Evolutionary conservation across 2,888 invertebrate species (phyloP).

Genomic region (Siphlonurus alternatus): DNA sequence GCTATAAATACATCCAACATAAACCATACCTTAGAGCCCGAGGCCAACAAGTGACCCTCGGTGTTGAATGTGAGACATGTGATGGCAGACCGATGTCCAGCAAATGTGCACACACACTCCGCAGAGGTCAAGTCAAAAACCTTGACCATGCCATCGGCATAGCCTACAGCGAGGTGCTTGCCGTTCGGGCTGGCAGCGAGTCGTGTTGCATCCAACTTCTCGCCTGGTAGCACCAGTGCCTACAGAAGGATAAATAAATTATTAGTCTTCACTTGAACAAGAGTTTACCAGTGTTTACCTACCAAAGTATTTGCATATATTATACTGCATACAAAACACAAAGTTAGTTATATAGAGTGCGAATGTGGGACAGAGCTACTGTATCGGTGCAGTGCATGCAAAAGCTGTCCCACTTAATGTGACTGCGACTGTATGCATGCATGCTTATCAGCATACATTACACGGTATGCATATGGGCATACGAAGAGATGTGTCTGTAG

Average conservation of each 20-base stretch:
- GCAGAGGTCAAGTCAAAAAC: conserved; percentile 61
- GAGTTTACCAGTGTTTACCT: not conserved
- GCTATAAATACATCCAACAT: too few relatives aligned
- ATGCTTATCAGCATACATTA: not conserved
- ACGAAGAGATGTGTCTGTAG: not conserved
- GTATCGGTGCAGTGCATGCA: too few relatives aligned
- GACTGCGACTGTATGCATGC: not conserved
- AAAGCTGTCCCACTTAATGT: not conserved
- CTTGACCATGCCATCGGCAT: conserved; percentile 73
- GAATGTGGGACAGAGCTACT: too few relatives aligned
- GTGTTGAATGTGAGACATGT: conserved; percentile 68
- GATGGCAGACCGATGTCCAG: conserved; percentile 74
- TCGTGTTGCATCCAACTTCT: conserved; percentile 60
- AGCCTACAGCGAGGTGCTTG: conserved; percentile 75
- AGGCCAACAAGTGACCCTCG: conserved; percentile 68
- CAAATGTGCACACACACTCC: conserved; percentile 48
- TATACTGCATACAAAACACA: too few relatives aligned
- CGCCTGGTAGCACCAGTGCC: conserved; percentile 62
- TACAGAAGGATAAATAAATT: conserved; percentile 26
- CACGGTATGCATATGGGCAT: not conserved
- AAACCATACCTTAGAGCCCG: conserved; percentile 61
- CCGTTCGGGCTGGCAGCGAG: conserved; percentile 60
- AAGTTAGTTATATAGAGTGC: too few relatives aligned
- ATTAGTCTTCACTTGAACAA: too few relatives aligned
- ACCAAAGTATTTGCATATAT: too few relatives aligned